Evolutionary conservation across 2,888 invertebrate genomes (phyloP).

Genomic region (Hirtodrosophila cameraria): DNA sequence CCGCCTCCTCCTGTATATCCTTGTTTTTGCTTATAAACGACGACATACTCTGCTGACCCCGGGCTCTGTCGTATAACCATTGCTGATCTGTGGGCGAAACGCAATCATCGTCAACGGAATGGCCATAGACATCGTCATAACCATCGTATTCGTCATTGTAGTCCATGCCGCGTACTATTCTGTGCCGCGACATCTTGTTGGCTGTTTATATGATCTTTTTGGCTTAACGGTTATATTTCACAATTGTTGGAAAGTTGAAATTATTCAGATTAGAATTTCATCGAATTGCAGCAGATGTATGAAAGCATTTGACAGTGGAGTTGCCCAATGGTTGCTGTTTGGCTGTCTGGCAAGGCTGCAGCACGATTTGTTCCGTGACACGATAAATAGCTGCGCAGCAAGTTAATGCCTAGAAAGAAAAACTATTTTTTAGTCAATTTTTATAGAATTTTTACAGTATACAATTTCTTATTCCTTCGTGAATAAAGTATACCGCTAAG

Average conservation of each 20-base stretch:
- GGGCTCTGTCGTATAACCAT: constrained; percentile 93
- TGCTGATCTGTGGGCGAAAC: constrained; percentile 95
- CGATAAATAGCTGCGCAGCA: not conserved
- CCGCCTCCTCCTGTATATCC: constrained; percentile 90
- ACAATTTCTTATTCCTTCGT: no score
- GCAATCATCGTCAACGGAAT: constrained; percentile 96
- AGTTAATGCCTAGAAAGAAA: not conserved
- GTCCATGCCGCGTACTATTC: constrained; percentile 93
- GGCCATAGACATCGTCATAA: constrained; percentile 92
- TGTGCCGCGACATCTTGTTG: constrained; percentile 92
- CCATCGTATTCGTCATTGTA: constrained; percentile 95
- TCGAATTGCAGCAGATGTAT: constrained; percentile 36
- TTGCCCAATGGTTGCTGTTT: constrained; percentile 18
- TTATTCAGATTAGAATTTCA: constrained; percentile 37
- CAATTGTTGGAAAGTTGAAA: constrained; percentile 44
- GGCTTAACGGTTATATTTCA: constrained; percentile 43
- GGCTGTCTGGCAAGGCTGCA: constrained; percentile 10
- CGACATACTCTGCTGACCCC: constrained; percentile 89
- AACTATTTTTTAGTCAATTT: not conserved
- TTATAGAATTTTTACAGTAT: no score
- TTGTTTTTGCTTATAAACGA: constrained; percentile 89
- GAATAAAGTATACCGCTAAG: no score
- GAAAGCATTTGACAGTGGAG: constrained; percentile 19
- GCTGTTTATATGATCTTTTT: constrained; percentile 7
- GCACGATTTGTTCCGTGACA: not conserved